Conservation (phyloP, 2,888 invertebrate species). For the Thyatira batis region DNA sequence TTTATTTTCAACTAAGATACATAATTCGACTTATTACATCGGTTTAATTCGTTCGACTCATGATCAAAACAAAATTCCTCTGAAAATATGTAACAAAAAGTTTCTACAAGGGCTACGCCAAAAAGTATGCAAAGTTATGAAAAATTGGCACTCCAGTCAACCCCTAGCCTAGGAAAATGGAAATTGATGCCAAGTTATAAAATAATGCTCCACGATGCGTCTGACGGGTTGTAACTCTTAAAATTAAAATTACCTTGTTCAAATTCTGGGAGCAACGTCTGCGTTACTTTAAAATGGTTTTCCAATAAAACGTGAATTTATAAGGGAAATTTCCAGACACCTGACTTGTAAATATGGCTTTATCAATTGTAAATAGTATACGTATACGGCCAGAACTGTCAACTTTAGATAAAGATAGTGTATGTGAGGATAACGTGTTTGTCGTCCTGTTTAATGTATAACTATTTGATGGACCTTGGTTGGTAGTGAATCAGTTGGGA, state of each 20-base stretch:
- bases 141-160: neutral
- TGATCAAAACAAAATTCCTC: neutral
- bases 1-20: neutral
- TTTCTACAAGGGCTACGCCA: neutral
- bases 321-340: conserved; percentile 41
- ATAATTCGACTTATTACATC: neutral
- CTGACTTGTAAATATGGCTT: conserved; percentile 34
- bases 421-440: conserved; percentile 27
- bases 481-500: no score
- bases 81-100: neutral
- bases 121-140: neutral
- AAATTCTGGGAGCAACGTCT: neutral
- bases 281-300: neutral
- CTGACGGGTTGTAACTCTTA: neutral
- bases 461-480: conserved; percentile 16
- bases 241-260: neutral
- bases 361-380: conserved; percentile 39
- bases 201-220: neutral
- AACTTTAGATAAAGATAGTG: conserved; percentile 33
- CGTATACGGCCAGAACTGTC: conserved; percentile 31
- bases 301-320: conserved; percentile 1
- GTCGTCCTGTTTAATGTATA: conserved; percentile 14
- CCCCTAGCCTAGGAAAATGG: neutral
- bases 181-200: neutral
- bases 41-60: neutral